A percentile compares a stretch with the other conserved stretches of the same genome.
Conservation (phyloP, 2,888 invertebrate species). For the Osmoderma eremita region DNA sequence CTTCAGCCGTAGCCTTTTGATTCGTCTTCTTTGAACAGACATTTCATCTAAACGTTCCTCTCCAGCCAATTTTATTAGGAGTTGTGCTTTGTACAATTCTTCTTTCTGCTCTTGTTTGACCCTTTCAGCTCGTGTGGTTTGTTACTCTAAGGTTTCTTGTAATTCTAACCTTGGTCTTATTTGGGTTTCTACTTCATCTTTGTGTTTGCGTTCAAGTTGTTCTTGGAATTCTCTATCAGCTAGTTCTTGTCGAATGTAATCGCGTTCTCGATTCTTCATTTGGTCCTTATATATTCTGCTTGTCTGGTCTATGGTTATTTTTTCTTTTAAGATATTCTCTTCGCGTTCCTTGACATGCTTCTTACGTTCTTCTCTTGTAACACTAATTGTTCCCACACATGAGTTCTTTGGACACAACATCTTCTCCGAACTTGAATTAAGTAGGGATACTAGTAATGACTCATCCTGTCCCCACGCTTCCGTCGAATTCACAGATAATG, state of each 20-base stretch:
- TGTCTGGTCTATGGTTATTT: constrained; percentile 56
- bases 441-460: no score
- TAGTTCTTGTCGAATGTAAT: constrained; percentile 44
- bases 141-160: constrained; percentile 55
- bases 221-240: constrained; percentile 57
- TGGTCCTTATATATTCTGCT: no score
- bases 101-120: constrained; percentile 57
- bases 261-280: constrained; percentile 37
- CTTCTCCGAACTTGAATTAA: no score
- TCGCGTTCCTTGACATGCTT: constrained; percentile 52
- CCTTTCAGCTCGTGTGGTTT: constrained; percentile 55
- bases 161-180: constrained; percentile 60
- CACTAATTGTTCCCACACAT: no score
- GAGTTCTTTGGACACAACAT: no score
- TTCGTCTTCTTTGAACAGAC: constrained; percentile 65
- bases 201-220: no score
- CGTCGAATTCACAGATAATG: no score
- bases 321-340: constrained; percentile 54
- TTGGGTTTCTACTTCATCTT: no score
- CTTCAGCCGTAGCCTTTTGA: constrained; percentile 68
- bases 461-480: no score
- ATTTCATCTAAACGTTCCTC: constrained; percentile 71
- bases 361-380: no score
- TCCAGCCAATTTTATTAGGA: constrained; percentile 68
- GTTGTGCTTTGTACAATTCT: constrained; percentile 63